phyloP scores from a whole-genome alignment of 2,888 invertebrate genomes.

The Nymphalis polychloros region DNA sequence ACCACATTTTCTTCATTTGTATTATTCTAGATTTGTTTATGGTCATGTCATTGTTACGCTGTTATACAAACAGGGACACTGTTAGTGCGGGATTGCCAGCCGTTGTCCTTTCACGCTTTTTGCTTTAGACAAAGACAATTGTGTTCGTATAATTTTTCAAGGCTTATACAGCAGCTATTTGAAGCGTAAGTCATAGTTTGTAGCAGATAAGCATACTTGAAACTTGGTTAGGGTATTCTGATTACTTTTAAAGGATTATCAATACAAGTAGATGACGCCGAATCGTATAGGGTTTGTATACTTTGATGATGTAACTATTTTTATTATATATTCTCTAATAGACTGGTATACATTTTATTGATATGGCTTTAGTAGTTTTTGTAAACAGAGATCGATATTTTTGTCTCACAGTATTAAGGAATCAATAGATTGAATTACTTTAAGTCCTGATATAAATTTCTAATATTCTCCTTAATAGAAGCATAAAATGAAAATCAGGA shows the following conservation, averaged over 20 bases:
- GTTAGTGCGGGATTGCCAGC: constrained; percentile 51
- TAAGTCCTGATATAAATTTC: too few relatives aligned
- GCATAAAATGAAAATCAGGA: too few relatives aligned
- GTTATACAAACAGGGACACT: constrained; percentile 42
- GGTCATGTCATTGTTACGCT: constrained; percentile 52
- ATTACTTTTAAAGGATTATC: neutral
- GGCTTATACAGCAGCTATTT: constrained; percentile 30
- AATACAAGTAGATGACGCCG: neutral
- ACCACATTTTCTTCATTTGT: neutral
- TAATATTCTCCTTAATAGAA: too few relatives aligned
- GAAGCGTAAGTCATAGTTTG: constrained; percentile 2
- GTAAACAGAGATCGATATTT: too few relatives aligned
- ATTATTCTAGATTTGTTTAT: constrained; percentile 45
- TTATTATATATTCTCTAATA: neutral
- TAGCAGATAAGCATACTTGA: constrained; percentile 4
- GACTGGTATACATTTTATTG: too few relatives aligned
- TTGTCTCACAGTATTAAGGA: too few relatives aligned
- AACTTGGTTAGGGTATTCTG: neutral
- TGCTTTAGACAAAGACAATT: constrained; percentile 63
- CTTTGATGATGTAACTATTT: neutral
- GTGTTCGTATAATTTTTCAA: constrained; percentile 52
- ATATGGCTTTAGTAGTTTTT: too few relatives aligned
- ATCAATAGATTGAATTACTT: too few relatives aligned
- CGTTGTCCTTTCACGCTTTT: constrained; percentile 61
- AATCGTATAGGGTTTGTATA: neutral